Percentiles rank a stretch among this genome's conserved stretches.
Evolutionary conservation across 2,797 vertebrate genomes (phyloP).

Genomic region (Xenopus petersii): DNA sequence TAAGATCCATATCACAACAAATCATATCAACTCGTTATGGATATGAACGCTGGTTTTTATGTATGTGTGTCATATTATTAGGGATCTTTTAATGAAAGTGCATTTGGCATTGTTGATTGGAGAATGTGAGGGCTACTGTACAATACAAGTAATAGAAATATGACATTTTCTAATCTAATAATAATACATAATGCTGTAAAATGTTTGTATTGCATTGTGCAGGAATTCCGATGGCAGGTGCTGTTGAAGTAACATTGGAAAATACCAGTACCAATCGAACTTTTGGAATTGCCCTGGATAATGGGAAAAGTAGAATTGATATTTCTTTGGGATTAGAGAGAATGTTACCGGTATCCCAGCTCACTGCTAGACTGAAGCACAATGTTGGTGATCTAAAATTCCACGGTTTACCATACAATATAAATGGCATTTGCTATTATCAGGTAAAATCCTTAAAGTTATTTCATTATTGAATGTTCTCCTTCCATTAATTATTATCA

Average conservation of each 20-base stretch:
- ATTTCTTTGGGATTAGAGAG: slow-evolving; percentile 55
- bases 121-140: too few relatives aligned
- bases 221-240: slow-evolving; percentile 68
- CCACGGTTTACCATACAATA: slow-evolving; percentile 59
- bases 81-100: too few relatives aligned
- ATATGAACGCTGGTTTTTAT: too few relatives aligned
- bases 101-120: too few relatives aligned
- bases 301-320: slow-evolving; percentile 56
- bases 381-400: slow-evolving; percentile 58
- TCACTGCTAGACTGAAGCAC: slow-evolving; percentile 62
- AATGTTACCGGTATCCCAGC: slow-evolving; percentile 45
- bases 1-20: too few relatives aligned
- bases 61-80: too few relatives aligned
- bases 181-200: neutral
- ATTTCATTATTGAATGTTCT: too few relatives aligned
- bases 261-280: slow-evolving; percentile 51
- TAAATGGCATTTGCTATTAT: slow-evolving; percentile 61
- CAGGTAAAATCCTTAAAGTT: slow-evolving; percentile 59
- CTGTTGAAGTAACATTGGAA: slow-evolving; percentile 53
- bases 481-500: too few relatives aligned
- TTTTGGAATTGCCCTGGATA: slow-evolving; percentile 56
- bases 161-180: too few relatives aligned
- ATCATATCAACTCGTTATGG: too few relatives aligned
- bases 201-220: slow-evolving; percentile 2
- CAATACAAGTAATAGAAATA: too few relatives aligned